Evolutionary conservation across 1,140 invertebrate genomes (phyloP).

Genomic region (Anastatus disparis): DNA sequence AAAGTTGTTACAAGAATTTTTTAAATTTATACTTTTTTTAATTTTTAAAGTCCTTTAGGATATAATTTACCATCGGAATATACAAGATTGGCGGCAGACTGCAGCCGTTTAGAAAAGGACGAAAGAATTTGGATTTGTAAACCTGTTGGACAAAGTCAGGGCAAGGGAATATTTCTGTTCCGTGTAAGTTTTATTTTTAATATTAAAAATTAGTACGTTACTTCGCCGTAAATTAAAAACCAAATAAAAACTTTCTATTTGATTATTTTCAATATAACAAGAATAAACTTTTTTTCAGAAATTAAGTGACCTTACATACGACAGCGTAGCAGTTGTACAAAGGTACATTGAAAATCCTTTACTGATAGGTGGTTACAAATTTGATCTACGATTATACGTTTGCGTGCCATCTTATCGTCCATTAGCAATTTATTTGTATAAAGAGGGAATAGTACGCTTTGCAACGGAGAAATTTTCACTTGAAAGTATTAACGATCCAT

Average conservation of each 20-base stretch:
- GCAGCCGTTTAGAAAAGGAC: slow-evolving; percentile 65
- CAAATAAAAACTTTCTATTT: background rate
- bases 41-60: slow-evolving; percentile 81
- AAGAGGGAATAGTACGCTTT: slow-evolving; percentile 83
- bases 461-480: slow-evolving; percentile 86
- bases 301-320: slow-evolving; percentile 79
- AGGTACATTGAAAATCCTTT: slow-evolving; percentile 87
- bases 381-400: slow-evolving; percentile 86
- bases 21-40: slow-evolving; percentile 5
- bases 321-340: slow-evolving; percentile 80
- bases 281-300: slow-evolving; percentile 66
- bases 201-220: no score
- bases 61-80: slow-evolving; percentile 88
- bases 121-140: slow-evolving; percentile 85
- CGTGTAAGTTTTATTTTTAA: slow-evolving; percentile 68
- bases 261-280: slow-evolving; percentile 6
- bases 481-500: slow-evolving; percentile 84
- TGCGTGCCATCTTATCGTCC: slow-evolving; percentile 85
- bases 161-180: slow-evolving; percentile 85
- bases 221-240: no score
- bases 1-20: background rate
- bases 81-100: slow-evolving; percentile 83
- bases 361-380: slow-evolving; percentile 88
- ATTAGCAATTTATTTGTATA: slow-evolving; percentile 84
- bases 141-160: slow-evolving; percentile 85